These are phyloP conservation scores for Apamea monoglypha DNA, from an alignment of 2,888 invertebrate genomes.

Conservation along the genomic window DNA sequence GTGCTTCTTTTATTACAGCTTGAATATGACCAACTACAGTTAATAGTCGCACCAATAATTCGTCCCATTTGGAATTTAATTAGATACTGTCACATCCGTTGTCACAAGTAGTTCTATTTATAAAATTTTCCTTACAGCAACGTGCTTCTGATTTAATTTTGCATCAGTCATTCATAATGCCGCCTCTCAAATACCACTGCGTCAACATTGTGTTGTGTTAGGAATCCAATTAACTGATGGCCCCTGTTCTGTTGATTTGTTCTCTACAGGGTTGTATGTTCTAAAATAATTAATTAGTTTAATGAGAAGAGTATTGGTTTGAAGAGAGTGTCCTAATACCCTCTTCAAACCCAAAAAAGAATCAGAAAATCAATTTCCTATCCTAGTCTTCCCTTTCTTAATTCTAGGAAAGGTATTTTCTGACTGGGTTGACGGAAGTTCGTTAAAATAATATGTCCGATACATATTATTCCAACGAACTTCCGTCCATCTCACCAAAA, in stretches of 20 bases:
- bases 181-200: slow-evolving; percentile 35
- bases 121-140: background rate
- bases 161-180: slow-evolving; percentile 43
- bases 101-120: slow-evolving; percentile 4
- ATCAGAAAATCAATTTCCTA: background rate
- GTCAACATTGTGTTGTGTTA: slow-evolving; percentile 46
- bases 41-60: background rate
- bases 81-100: background rate
- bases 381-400: too few relatives aligned
- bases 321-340: background rate
- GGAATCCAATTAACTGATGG: slow-evolving; percentile 51
- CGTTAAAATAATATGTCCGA: background rate
- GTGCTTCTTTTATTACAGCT: background rate
- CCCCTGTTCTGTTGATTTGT: slow-evolving; percentile 21
- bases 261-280: slow-evolving; percentile 1
- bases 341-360: too few relatives aligned
- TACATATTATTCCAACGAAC: too few relatives aligned
- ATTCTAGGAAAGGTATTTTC: background rate
- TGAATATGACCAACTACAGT: background rate
- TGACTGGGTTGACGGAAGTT: background rate
- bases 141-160: slow-evolving; percentile 36
- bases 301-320: background rate
- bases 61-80: background rate
- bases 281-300: background rate
- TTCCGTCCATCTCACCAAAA: too few relatives aligned